Percentiles rank a stretch among this genome's conserved stretches.
These are phyloP conservation scores for Onychomys leucogaster DNA, from an alignment of 2,797 vertebrate species.

Conservation along the genomic window DNA sequence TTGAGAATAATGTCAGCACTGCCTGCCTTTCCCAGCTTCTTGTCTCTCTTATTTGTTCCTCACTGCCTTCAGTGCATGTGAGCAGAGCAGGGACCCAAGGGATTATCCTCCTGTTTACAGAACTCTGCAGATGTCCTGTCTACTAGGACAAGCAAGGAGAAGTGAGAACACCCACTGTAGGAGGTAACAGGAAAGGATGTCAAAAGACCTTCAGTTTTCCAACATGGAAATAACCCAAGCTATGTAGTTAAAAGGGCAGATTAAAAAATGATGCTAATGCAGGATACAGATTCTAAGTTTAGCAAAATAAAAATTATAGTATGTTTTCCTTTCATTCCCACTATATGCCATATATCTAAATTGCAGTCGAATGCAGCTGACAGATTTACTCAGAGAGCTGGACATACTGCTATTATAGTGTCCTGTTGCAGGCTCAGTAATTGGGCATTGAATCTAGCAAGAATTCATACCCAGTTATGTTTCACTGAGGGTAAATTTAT, in stretches of 20 bases:
- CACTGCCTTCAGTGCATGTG: not conserved
- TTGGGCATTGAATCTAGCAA: conserved; percentile 60
- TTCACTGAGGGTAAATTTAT: conserved; percentile 58
- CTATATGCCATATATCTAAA: conserved; percentile 62
- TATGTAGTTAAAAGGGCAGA: conserved; percentile 51
- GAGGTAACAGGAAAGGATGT: not conserved
- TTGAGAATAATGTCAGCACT: not conserved
- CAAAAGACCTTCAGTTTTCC: conserved; percentile 43
- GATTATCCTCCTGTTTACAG: not conserved
- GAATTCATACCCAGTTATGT: conserved; percentile 69
- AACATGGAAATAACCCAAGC: conserved; percentile 30
- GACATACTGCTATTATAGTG: conserved; percentile 63
- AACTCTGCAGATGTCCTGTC: conserved; percentile 7
- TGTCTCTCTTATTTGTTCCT: not conserved
- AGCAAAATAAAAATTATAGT: conserved; percentile 67
- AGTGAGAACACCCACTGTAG: not conserved
- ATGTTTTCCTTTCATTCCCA: conserved; percentile 59
- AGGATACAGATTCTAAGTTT: conserved; percentile 55
- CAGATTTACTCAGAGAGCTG: conserved; percentile 66
- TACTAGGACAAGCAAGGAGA: not conserved
- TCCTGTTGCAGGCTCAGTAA: conserved; percentile 54
- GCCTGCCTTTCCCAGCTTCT: not conserved
- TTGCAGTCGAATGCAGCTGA: conserved; percentile 64
- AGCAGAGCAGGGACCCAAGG: not conserved
- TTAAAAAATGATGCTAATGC: conserved; percentile 52